These are phyloP conservation scores for Podotricha telesiphe DNA, from an alignment of 2,888 invertebrate species.

Conservation along the genomic window DNA sequence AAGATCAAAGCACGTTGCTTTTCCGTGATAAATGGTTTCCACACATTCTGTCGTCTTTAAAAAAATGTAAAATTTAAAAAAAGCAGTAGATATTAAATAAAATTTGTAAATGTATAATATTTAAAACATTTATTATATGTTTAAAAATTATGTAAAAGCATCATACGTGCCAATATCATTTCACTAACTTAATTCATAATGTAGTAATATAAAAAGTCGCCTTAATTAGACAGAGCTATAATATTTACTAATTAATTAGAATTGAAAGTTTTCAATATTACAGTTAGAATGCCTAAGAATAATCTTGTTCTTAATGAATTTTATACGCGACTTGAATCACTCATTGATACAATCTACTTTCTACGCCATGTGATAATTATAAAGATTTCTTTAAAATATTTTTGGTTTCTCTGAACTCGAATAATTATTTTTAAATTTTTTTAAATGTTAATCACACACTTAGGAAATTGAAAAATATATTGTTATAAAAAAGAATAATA, in stretches of 20 bases:
- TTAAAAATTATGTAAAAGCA: not conserved
- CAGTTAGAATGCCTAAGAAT: slow-evolving; percentile 11
- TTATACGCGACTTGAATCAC: slow-evolving; percentile 44
- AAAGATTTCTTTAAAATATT: slow-evolving; percentile 29
- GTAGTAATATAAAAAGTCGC: not conserved
- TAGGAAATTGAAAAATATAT: no score
- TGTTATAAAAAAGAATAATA: no score
- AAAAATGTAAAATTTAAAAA: not conserved
- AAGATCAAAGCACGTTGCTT: slow-evolving; percentile 30
- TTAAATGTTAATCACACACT: no score
- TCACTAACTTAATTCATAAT: not conserved
- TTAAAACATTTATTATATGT: no score
- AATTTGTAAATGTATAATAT: no score
- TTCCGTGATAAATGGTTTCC: slow-evolving; percentile 31
- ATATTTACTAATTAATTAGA: slow-evolving; percentile 7
- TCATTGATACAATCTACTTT: slow-evolving; percentile 40
- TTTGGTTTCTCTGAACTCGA: not conserved
- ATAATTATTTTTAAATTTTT: no score
- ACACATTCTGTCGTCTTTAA: slow-evolving; percentile 11
- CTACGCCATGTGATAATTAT: slow-evolving; percentile 40
- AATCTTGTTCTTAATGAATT: slow-evolving; percentile 31
- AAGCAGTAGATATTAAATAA: not conserved
- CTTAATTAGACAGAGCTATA: slow-evolving; percentile 3
- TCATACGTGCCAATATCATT: not conserved
- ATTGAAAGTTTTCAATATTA: slow-evolving; percentile 6